Conservation (phyloP, 37 sponge, comb jelly and placozoan genomes). For the Ianthella basta region DNA sequence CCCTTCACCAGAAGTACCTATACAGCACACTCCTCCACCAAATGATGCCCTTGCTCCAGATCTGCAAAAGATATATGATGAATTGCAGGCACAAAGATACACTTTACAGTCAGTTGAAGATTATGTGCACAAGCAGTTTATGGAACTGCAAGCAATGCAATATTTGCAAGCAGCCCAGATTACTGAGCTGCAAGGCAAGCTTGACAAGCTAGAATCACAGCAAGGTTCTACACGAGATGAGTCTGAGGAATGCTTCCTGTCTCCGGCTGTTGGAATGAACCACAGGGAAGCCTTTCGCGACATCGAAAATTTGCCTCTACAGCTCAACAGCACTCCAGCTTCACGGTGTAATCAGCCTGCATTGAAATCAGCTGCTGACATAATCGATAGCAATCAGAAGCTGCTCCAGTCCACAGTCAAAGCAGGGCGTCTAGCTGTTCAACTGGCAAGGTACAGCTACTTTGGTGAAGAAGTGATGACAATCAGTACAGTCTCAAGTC, state of each 20-base stretch:
- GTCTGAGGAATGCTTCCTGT: background rate
- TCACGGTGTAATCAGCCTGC: background rate
- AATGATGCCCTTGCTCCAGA: background rate
- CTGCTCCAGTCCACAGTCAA: slow-evolving; percentile 4
- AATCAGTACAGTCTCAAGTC: background rate
- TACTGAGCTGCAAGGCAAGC: background rate
- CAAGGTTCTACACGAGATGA: background rate
- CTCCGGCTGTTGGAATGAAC: background rate
- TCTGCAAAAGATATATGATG: background rate
- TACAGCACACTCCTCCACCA: background rate
- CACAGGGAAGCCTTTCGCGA: background rate
- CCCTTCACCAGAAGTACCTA: background rate
- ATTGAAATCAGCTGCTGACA: slow-evolving; percentile 7
- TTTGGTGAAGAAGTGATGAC: slow-evolving; percentile 24
- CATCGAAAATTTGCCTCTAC: slow-evolving; percentile 6
- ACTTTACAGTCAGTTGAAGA: background rate
- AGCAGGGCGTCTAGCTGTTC: slow-evolving; percentile 20
- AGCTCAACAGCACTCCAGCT: slow-evolving; percentile 12
- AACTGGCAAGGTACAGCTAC: slow-evolving; percentile 18
- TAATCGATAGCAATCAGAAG: background rate
- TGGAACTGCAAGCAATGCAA: background rate
- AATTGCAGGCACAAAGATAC: background rate
- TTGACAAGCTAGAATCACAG: background rate
- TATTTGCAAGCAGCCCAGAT: slow-evolving; percentile 19
- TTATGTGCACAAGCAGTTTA: background rate